Conservation (phyloP, 2,888 invertebrate genomes). For the Troides helena region DNA sequence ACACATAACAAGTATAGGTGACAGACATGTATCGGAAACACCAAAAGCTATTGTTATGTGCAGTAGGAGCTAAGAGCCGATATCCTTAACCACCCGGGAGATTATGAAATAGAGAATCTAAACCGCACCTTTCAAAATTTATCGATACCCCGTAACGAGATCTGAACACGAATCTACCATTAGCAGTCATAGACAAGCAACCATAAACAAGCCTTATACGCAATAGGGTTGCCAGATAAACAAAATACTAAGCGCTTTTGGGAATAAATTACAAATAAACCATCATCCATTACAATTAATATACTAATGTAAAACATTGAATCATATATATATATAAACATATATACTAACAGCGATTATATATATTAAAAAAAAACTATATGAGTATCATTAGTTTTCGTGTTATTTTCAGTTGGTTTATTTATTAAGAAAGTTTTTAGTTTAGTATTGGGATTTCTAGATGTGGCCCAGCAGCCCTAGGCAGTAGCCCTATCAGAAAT, state of each 20-base stretch:
- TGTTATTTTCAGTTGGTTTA: too few species aligned
- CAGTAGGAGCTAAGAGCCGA: slow-evolving; percentile 31
- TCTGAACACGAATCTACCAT: slow-evolving; percentile 71
- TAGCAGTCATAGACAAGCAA: slow-evolving; percentile 60
- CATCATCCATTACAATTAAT: background rate
- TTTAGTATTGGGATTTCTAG: background rate
- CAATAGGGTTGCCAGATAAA: slow-evolving; percentile 21
- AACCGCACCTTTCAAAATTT: slow-evolving; percentile 54
- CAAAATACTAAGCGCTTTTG: slow-evolving; percentile 1
- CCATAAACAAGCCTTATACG: slow-evolving; percentile 55
- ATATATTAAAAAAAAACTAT: too few species aligned
- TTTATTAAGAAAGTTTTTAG: background rate
- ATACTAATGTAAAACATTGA: too few species aligned
- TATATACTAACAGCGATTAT: too few species aligned
- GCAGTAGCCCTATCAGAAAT: slow-evolving; percentile 70
- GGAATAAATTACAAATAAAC: background rate
- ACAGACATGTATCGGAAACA: slow-evolving; percentile 8
- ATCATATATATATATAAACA: too few species aligned
- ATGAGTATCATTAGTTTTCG: too few species aligned
- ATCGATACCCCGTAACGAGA: slow-evolving; percentile 63
- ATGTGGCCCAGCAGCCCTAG: slow-evolving; percentile 28
- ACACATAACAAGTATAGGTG: too few species aligned
- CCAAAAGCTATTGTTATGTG: slow-evolving; percentile 12
- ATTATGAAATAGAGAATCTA: slow-evolving; percentile 46
- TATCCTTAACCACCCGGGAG: slow-evolving; percentile 38